phyloP scores from a whole-genome alignment of 2,888 invertebrate species.

The Ommatoiulus sabulosus region DNA sequence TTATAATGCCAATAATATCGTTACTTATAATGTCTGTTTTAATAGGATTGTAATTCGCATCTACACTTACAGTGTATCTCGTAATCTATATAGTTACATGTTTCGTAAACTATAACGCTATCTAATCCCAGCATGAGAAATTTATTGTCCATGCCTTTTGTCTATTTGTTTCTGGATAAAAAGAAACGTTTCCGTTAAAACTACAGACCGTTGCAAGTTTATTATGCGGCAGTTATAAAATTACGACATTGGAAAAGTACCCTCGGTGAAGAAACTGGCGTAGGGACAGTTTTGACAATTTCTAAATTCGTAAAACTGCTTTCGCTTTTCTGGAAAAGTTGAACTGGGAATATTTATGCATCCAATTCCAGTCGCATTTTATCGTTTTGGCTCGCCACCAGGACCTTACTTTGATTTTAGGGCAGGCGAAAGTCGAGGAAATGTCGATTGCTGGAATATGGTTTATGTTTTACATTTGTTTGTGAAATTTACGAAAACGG shows the following conservation, averaged over 20 bases:
- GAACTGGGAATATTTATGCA: conserved; percentile 24
- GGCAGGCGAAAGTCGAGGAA: conserved; percentile 34
- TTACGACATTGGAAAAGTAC: conserved; percentile 5
- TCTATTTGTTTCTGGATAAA: not conserved
- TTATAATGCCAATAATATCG: too few species aligned
- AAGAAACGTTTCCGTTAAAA: not conserved
- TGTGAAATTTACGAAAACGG: conserved; percentile 41
- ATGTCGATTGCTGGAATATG: conserved; percentile 36
- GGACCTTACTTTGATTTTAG: conserved; percentile 14
- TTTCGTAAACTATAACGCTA: too few species aligned
- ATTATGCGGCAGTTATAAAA: not conserved
- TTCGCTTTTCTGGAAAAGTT: conserved; percentile 3
- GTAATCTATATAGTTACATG: too few species aligned
- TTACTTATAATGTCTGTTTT: too few species aligned
- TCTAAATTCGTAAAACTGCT: conserved; percentile 37
- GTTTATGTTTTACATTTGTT: conserved; percentile 37
- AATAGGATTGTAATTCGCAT: too few species aligned
- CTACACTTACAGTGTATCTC: too few species aligned
- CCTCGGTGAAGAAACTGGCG: not conserved
- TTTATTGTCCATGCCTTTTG: too few species aligned
- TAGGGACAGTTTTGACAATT: conserved; percentile 10
- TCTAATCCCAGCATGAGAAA: too few species aligned
- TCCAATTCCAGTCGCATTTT: conserved; percentile 30
- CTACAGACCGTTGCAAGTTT: not conserved
- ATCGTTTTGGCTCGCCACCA: conserved; percentile 33